Percentiles rank a stretch among this genome's conserved stretches.
Evolutionary conservation across 2,797 vertebrate genomes (phyloP).

Genomic region (Micrastur ruficollis): DNA sequence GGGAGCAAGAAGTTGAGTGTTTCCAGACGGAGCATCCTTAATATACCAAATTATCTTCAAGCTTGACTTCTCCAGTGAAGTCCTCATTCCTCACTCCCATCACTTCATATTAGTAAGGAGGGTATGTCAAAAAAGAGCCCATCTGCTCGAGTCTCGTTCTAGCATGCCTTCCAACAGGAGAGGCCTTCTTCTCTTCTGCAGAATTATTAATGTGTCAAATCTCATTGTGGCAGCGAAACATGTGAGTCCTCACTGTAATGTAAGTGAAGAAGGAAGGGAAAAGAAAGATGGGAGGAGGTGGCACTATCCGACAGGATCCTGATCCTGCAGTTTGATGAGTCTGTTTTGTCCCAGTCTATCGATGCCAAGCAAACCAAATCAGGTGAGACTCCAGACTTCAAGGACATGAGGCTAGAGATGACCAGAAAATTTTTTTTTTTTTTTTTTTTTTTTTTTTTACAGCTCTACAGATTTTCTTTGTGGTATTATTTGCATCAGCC

Average conservation of each 20-base stretch:
- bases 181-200: neutral
- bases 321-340: neutral
- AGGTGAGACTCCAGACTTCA: neutral
- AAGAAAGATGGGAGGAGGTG: neutral
- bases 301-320: neutral
- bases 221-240: neutral
- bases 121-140: neutral
- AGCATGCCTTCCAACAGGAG: neutral
- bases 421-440: neutral
- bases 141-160: neutral
- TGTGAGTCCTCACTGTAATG: neutral
- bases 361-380: neutral
- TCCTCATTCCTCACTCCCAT: neutral
- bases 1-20: neutral
- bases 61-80: conserved; percentile 28
- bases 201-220: neutral
- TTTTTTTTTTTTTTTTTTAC: neutral
- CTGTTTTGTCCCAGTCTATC: neutral
- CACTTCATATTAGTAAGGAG: conserved; percentile 1
- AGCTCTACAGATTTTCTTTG: neutral
- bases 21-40: neutral
- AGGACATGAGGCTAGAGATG: neutral
- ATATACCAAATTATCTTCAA: conserved; percentile 20
- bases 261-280: neutral
- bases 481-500: neutral